Evolutionary conservation across 2,113 vertebrate genomes (phyloP).

Genomic region (Tachysurus fulvidraco): DNA sequence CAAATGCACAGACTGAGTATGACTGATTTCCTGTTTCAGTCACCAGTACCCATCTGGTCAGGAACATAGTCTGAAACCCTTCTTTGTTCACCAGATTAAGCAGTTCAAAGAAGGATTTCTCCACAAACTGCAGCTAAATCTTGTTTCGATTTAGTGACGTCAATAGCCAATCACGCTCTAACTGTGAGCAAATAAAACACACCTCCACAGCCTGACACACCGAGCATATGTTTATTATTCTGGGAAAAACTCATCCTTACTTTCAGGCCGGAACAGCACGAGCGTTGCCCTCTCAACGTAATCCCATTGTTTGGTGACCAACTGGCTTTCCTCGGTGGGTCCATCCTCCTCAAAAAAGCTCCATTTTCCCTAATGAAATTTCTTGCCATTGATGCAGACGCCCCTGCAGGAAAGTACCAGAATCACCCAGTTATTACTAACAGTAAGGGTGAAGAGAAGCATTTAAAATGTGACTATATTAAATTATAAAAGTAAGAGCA

Average conservation of each 20-base stretch:
- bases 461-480: not conserved
- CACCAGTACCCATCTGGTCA: slow-evolving; percentile 33
- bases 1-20: slow-evolving; percentile 8
- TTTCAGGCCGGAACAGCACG: slow-evolving; percentile 70
- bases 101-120: slow-evolving; percentile 23
- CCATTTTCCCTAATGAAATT: slow-evolving; percentile 45
- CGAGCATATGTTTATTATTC: not conserved
- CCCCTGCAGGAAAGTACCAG: not conserved
- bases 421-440: not conserved
- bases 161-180: not conserved
- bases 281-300: slow-evolving; percentile 43
- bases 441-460: not conserved
- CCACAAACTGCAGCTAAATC: slow-evolving; percentile 38
- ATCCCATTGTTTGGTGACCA: slow-evolving; percentile 54
- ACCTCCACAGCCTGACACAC: not conserved
- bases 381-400: slow-evolving; percentile 52
- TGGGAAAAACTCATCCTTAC: slow-evolving; percentile 52
- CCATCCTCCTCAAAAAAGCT: slow-evolving; percentile 58
- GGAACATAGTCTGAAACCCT: slow-evolving; percentile 33
- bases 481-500: not conserved
- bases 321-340: slow-evolving; percentile 50
- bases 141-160: slow-evolving; percentile 34
- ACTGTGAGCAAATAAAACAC: not conserved
- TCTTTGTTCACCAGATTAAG: slow-evolving; percentile 39
- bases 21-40: slow-evolving; percentile 37